Conservation (phyloP, 2,113 vertebrate species). For the Stegostoma tigrinum region DNA sequence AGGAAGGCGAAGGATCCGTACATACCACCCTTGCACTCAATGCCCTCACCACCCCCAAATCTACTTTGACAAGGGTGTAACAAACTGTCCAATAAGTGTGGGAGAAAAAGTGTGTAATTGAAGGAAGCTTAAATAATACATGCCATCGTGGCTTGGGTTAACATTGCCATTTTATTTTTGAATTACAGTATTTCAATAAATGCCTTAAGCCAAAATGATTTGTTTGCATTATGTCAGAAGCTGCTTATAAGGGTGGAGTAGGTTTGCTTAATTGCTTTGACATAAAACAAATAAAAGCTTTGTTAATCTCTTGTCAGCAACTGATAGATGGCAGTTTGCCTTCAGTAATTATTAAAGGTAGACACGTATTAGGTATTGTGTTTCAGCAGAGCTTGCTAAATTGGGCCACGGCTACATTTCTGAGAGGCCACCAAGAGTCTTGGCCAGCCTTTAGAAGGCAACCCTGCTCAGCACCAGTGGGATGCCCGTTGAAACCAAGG, state of each 20-base stretch:
- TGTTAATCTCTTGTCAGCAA: neutral
- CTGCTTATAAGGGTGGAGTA: neutral
- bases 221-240: neutral
- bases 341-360: neutral
- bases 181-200: neutral
- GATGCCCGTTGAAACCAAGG: too few relatives aligned
- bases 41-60: too few relatives aligned
- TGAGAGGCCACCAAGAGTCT: too few relatives aligned
- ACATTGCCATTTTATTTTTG: neutral
- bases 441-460: too few relatives aligned
- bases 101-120: neutral
- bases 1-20: too few relatives aligned
- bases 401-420: neutral
- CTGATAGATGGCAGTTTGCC: neutral
- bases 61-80: neutral
- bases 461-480: too few relatives aligned
- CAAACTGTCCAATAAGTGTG: neutral
- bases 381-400: neutral
- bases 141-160: neutral
- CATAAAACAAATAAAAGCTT: neutral
- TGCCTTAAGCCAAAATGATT: neutral
- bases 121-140: neutral
- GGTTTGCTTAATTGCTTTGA: constrained; percentile 9
- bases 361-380: neutral
- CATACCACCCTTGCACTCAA: too few relatives aligned